These are phyloP conservation scores for Lasioglossum baleicum DNA, from an alignment of 1,140 invertebrate species.

Conservation along the genomic window DNA sequence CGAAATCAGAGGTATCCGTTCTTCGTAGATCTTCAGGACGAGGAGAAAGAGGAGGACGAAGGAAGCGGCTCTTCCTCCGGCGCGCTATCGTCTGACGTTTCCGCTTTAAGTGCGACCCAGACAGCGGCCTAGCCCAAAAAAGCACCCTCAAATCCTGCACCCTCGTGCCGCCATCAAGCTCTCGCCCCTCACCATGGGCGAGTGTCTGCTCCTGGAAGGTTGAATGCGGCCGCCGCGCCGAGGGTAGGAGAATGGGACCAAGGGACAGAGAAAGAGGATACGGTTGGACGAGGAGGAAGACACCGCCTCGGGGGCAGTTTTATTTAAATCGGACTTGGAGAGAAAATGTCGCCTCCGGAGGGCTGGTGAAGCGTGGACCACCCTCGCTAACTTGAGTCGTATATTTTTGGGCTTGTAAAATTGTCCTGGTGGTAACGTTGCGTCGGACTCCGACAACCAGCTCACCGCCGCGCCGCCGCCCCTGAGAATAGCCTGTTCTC, in stretches of 20 bases:
- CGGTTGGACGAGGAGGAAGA: constrained; percentile 2
- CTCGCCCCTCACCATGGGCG: neutral
- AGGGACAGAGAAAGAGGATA: neutral
- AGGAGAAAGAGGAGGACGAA: neutral
- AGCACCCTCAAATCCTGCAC: constrained; percentile 36
- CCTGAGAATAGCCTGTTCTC: neutral
- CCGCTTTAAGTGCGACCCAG: constrained; percentile 72
- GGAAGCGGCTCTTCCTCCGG: neutral
- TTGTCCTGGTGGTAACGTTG: neutral
- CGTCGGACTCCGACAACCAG: no score
- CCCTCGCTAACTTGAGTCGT: constrained; percentile 19
- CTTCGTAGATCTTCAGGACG: neutral
- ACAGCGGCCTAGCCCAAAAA: constrained; percentile 64
- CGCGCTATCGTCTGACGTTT: constrained; percentile 58
- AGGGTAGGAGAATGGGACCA: neutral
- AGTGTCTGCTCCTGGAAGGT: constrained; percentile 42
- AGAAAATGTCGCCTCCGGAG: constrained; percentile 36
- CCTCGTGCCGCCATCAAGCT: neutral
- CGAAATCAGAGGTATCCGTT: constrained; percentile 1
- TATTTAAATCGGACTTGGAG: constrained; percentile 58
- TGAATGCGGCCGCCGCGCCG: constrained; percentile 1
- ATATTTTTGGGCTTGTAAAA: constrained; percentile 26
- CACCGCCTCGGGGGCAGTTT: constrained; percentile 56
- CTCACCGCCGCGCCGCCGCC: neutral
- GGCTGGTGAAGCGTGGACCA: neutral